Evolutionary conservation across 2,113 vertebrate genomes (phyloP).

Genomic region (Larimichthys polyactis): DNA sequence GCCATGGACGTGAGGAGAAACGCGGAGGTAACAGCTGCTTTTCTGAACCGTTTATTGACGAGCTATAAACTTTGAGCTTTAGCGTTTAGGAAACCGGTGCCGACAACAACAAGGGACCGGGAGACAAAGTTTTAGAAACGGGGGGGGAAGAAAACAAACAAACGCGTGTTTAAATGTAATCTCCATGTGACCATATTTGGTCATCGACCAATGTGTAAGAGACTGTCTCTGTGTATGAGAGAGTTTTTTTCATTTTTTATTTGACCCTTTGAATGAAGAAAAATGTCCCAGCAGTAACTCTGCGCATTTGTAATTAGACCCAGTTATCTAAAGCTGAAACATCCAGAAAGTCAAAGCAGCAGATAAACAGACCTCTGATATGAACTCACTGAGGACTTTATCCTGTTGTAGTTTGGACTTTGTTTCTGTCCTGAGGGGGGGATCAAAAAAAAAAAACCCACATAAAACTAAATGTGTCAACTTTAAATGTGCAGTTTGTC

Average conservation of each 20-base stretch:
- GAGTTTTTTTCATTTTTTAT: background rate
- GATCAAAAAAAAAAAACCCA: background rate
- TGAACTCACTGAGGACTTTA: background rate
- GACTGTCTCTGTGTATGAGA: background rate
- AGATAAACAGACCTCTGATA: conserved; percentile 35
- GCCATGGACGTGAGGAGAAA: conserved; percentile 69
- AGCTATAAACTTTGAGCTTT: conserved; percentile 1
- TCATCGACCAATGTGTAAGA: conserved; percentile 56
- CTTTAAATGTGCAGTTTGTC: background rate
- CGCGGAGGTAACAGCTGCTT: conserved; percentile 79
- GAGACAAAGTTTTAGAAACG: background rate
- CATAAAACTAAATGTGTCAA: background rate
- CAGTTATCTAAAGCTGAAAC: conserved; percentile 37
- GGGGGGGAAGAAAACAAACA: no score
- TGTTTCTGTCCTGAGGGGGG: background rate
- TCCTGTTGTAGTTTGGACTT: conserved; percentile 9
- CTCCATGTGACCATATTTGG: conserved; percentile 81
- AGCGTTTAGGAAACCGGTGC: background rate
- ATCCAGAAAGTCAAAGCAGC: conserved; percentile 32
- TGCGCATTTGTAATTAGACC: conserved; percentile 27
- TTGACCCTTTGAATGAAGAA: conserved; percentile 59
- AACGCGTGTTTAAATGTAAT: conserved; percentile 45
- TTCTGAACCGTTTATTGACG: conserved; percentile 16
- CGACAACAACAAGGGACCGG: background rate
- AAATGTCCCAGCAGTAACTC: conserved; percentile 44